Conservation (phyloP, 2,888 invertebrate species). For the Achlya flavicornis region DNA sequence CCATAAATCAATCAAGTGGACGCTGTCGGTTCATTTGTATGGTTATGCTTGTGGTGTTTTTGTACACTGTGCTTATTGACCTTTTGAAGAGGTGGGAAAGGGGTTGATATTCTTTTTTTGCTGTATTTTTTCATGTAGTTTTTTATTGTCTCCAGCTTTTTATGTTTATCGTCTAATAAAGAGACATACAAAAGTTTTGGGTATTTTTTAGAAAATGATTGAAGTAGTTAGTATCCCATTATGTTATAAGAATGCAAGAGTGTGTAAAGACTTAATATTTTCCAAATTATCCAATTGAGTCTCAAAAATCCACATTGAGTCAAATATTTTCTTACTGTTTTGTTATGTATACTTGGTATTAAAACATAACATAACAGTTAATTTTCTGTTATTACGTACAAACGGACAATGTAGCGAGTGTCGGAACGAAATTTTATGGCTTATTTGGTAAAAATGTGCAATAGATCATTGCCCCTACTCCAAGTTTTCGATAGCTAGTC, state of each 20-base stretch:
- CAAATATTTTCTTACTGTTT: too few species aligned
- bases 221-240: too few species aligned
- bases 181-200: too few species aligned
- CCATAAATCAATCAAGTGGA: conserved; percentile 60
- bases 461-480: conserved; percentile 71
- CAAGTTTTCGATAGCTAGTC: conserved; percentile 34
- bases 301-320: background rate
- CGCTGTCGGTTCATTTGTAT: conserved; percentile 46
- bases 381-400: conserved; percentile 34
- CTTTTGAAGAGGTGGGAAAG: conserved; percentile 12
- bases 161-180: too few species aligned
- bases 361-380: conserved; percentile 14
- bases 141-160: background rate
- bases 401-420: conserved; percentile 52
- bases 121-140: background rate
- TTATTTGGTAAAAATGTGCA: conserved; percentile 74
- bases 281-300: too few species aligned
- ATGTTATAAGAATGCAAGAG: too few species aligned
- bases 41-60: conserved; percentile 38
- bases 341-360: conserved; percentile 9
- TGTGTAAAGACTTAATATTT: too few species aligned
- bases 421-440: conserved; percentile 71
- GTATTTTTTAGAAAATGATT: too few species aligned
- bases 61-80: conserved; percentile 28
- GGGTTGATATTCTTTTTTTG: background rate